Evolutionary conservation across 2,888 invertebrate genomes (phyloP), one percentile per base, ranked within the genome.

Genomic region (Stegana nigrithorax): DNA sequence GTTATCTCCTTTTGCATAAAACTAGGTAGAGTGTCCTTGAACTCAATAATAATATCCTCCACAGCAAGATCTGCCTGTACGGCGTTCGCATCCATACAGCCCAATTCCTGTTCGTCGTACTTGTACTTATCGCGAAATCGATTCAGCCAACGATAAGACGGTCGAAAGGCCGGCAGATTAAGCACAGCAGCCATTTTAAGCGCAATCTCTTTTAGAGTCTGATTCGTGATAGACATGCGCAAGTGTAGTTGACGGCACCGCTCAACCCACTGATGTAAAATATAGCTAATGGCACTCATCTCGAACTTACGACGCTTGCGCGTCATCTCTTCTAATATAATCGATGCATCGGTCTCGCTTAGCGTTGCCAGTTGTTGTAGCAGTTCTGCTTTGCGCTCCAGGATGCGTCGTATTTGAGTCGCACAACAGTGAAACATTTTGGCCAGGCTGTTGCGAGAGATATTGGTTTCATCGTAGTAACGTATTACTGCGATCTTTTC

Each of bases 381-480:
- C 1, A 84, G 69, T 12, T 83, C 83, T 0, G 80, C 75, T 59
- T 83, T 84, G 63, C 78, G 79, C 12, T 84, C 83, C 60, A 84
- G 71, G 21, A 84, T 83, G 12, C 82, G 77, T 2, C 83, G 82
- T 45, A 84, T 84, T 67, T 84, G 83, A 10, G 83, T 84, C n/a
- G 84, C 82, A 42, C 83, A 84, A 63, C 83, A 84, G 47, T 84
- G 84, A 56, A 84, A 84, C 80, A 84, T 82, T 68, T 84, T 83
- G 19, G 83, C 82, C 71, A 84, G 69, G 39, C 82, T 84, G 32
- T 84, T 84, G 1, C 83, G 70, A 0, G 83, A 84, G 32, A 84
- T 76, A 45, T 84, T 82, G 12, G 84, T 84, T 55, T 82, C 82
- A 55, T 84, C 83, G 58, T 84, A 81, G 59, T 84, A 83, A 1